Evolutionary conservation across 2,113 vertebrate genomes (phyloP), one percentile per base, ranked within the genome.

Genomic region (Poicephalus meyeri): DNA sequence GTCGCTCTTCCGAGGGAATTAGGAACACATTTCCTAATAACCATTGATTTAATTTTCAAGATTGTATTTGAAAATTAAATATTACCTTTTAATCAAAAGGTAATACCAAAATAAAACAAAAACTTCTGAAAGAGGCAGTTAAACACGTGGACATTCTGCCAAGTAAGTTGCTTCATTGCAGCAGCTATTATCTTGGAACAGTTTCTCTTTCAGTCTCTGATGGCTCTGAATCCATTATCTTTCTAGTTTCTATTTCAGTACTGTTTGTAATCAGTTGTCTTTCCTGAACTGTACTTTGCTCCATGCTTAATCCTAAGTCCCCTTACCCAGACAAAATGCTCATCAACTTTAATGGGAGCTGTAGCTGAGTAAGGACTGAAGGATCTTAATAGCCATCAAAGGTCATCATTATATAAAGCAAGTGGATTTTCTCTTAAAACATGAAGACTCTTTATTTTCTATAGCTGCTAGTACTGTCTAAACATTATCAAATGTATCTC

Each of bases 261-360:
- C 55, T 61, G 65, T 93, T 92, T 61, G 66, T 77, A 63, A 89
- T 85, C 91, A 70, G 78, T 96, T 89, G 87, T 94, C 69, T 95
- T 84, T 89, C 81, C 70, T 65, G 65, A 91, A 84, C 49, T 81
- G 65, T 91, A 7, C 73, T 87, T 86, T 80, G 65, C 66, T 79
- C 31, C 5, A 3, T 37, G 28, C 63, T 68, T 93, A 89, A 91
- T 91, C 77, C 93, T 70, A 91, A 95, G 92, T 95, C 89, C 86
- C 95, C 88, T 87, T 93, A 91, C 80, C 84, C 93, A 93, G 93
- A 92, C 84, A 96, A 92, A 95, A 91, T 86, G 78, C 83, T 84
- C 95, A 87, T 86, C 91, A 85, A 56, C 84, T 91, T 92, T 95
- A 93, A 65, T 91, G 86, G 86, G 73, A 95, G 80, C 89, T 52